Conservation (phyloP, 2,797 vertebrate genomes). For the Esox masquinongy region DNA sequence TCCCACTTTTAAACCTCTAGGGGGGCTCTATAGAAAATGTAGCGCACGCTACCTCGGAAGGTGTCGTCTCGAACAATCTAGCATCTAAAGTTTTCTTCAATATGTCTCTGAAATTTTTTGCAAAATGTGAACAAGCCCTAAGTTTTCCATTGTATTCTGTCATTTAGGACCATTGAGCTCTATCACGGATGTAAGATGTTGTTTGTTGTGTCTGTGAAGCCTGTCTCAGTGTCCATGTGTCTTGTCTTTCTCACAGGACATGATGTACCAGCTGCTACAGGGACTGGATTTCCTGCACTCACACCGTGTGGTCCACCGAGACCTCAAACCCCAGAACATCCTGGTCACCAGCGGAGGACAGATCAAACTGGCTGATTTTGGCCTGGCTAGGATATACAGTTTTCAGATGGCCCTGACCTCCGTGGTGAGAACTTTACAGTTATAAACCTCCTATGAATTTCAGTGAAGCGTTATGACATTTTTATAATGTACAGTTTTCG, state of each 20-base stretch:
- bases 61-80: too few relatives aligned
- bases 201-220: too few relatives aligned
- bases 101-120: too few relatives aligned
- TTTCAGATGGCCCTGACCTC: constrained; percentile 99
- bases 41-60: too few relatives aligned
- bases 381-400: constrained; percentile 97
- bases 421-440: constrained; percentile 83
- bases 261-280: constrained; percentile 98
- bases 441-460: constrained; percentile 32
- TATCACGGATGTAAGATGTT: too few relatives aligned
- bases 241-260: constrained; percentile 80
- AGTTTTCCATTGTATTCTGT: too few relatives aligned
- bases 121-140: too few relatives aligned
- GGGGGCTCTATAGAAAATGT: too few relatives aligned
- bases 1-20: too few relatives aligned
- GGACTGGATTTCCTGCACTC: constrained; percentile 98
- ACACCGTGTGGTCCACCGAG: constrained; percentile 95
- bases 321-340: constrained; percentile 98
- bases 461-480: neutral
- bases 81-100: too few relatives aligned
- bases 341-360: constrained; percentile 95
- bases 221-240: neutral
- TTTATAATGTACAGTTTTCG: neutral
- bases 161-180: too few relatives aligned
- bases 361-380: constrained; percentile 97